Evolutionary conservation across 1,140 invertebrate species (phyloP), one percentile per base, ranked within the genome.

Genomic region (Drosophila trapezifrons): DNA sequence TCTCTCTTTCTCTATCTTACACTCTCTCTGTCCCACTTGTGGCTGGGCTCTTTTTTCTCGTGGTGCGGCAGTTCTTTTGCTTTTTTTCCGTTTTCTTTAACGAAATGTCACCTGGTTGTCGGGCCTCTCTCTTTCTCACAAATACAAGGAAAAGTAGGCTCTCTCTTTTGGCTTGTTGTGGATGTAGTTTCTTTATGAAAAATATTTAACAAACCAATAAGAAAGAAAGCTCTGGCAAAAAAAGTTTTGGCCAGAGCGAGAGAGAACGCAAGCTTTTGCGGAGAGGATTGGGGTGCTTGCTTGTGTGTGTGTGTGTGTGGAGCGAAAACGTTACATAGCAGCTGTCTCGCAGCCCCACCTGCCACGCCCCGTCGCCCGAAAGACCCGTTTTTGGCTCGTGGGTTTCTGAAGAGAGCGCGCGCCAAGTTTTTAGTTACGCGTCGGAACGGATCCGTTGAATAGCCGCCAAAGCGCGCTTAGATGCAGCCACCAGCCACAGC

Each of bases 391-490:
- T 60, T 75, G 82, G 60, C 81, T 78, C 81, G 82, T 85, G 82
- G 72, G 83, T 49, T 38, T 52, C 51, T 43, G 66, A 55, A 67
- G 64, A 83, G 83, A 89, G 83, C 84, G 83, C 83, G 83, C 83
- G 84, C 84, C 83, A 87, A 87, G 83, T 87, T 87, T 86, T 87
- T 89, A 87, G 83, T 87, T 80, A 87, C 84, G 83, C 83, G 84
- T 87, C 83, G 83, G 79, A 83, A 87, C 84, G 84, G 69, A 89
- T 79, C 84, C 84, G 83, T 87, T 84, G 80, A 72, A 83, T 85
- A 84, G 81, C 77, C 76, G 70, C 69, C 72, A 82, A 86, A 86
- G 83, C 82, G 58, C 69, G 82, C 78, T 85, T 85, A 85, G 82
- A 86, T 81, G 75, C 76, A 80, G 82, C 77, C 60, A 43, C 69